These are phyloP conservation scores for Thunnus thynnus DNA, from an alignment of 2,113 vertebrate genomes.

Conservation along the genomic window DNA sequence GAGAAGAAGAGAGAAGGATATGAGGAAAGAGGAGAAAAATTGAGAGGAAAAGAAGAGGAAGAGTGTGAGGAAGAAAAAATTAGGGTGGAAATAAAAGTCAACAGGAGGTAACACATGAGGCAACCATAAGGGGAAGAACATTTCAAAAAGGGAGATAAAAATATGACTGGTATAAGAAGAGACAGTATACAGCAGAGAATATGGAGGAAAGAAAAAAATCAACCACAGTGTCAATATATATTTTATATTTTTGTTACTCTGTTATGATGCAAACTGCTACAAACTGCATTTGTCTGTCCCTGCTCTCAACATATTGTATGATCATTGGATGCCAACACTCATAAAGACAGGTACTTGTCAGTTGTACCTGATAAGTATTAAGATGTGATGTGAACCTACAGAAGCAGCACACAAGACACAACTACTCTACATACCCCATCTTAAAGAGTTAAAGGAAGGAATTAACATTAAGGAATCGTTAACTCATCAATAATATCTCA, in stretches of 20 bases:
- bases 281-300: slow-evolving; percentile 17
- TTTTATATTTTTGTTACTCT: slow-evolving; percentile 22
- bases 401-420: background rate
- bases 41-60: background rate
- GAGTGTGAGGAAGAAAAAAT: background rate
- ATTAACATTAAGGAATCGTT: background rate
- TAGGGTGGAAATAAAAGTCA: slow-evolving; percentile 2
- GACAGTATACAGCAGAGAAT: background rate
- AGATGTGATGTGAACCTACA: background rate
- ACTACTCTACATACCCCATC: background rate
- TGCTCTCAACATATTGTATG: background rate
- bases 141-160: background rate
- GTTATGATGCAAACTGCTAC: slow-evolving; percentile 10
- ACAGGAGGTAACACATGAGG: slow-evolving; percentile 14
- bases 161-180: slow-evolving; percentile 6
- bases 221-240: background rate
- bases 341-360: slow-evolving; percentile 26
- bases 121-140: background rate
- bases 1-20: slow-evolving; percentile 7
- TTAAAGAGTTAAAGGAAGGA: background rate
- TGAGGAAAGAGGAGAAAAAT: slow-evolving; percentile 2
- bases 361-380: background rate
- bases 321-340: slow-evolving; percentile 19
- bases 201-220: slow-evolving; percentile 10
- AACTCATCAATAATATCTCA: background rate